Base-by-base conservation (phyloP, 1,140 invertebrate species). In the Araneus ventricosus region DNA sequence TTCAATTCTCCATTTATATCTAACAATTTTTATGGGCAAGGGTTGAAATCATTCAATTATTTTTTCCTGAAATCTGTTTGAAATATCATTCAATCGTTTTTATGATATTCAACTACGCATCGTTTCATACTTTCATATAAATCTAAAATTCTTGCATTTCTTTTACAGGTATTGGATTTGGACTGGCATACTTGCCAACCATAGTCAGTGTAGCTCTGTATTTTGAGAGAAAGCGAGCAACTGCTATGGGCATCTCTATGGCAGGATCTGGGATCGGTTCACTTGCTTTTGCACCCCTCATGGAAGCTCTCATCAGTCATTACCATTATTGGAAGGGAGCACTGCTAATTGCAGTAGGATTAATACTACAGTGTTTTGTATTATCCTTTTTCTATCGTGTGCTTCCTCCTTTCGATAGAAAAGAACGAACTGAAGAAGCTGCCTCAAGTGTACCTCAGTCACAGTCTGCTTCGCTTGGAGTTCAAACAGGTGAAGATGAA, bases 171-270 rank as follows among this genome's bases (percentile, higher is more conserved):
- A 24, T 30, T 24, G 85, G 85, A 4, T 61, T 87, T 20, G 85
- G 85, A 39, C 27, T 87, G 4, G 10, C 61, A 30, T 59, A 96
- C 94, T 98, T 99, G 52, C 98, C 98, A 4, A 98, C 98, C 70
- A 99, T 99, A 90, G 98, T 99, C 41, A 98, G 97, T 95, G 98
- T 99, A 14, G 98, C 98, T 6, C 97, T 97, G 93, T 99, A 99
- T 96, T 99, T 99, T 95, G 98, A 99, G 94, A 97, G 97, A 94
- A 97, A 97, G 93, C 96, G 98, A 87, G 98, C 98, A 5, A 96
- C 99, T 93, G 98, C 98, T 4, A 99, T 98, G 2, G 97, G 97
- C 4, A 98, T 99, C 52, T 98, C 98, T 0, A 98, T 99, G 0
- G 99, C 98, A 94, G 98, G 98, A 5, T 98, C 98, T 7, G 98